These are phyloP conservation scores for Muscidifurax raptorellus DNA, from an alignment of 1,140 invertebrate species.

Conservation along the genomic window DNA sequence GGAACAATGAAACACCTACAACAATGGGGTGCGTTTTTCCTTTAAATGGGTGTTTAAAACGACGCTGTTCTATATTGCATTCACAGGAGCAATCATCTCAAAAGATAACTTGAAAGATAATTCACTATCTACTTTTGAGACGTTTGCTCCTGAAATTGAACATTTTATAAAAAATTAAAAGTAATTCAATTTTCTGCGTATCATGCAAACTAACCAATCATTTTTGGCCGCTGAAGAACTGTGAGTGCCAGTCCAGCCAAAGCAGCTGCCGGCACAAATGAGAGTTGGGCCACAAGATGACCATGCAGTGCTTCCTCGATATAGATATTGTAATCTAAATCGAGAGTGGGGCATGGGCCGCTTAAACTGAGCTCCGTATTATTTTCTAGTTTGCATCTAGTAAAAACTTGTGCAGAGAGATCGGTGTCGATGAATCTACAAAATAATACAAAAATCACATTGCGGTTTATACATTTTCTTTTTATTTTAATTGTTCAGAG, in stretches of 20 bases:
- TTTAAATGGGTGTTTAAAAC: not conserved
- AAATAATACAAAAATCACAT: conserved; percentile 42
- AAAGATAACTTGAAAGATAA: not conserved
- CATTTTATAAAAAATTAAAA: not conserved
- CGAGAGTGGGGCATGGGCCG: conserved; percentile 67
- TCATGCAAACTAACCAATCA: conserved; percentile 62
- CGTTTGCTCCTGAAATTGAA: not conserved
- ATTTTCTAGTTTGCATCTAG: conserved; percentile 73
- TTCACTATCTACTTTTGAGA: not conserved
- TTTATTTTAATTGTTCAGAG: no score
- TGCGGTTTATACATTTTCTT: not conserved
- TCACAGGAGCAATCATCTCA: not conserved
- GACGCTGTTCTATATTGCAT: not conserved
- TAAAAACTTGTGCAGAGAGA: conserved; percentile 73
- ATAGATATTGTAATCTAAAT: conserved; percentile 72
- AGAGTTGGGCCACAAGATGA: conserved; percentile 68
- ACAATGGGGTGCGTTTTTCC: conserved; percentile 16
- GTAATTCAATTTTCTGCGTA: not conserved
- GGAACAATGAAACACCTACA: conserved; percentile 66
- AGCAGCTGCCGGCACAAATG: conserved; percentile 66
- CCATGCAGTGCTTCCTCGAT: conserved; percentile 69
- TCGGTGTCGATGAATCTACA: conserved; percentile 76
- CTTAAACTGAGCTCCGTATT: conserved; percentile 71
- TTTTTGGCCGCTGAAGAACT: conserved; percentile 66
- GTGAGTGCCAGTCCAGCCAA: conserved; percentile 65